Evolutionary conservation across 2,797 vertebrate genomes (phyloP), one percentile per base, ranked within the genome.

Genomic region (Malurus splendens): DNA sequence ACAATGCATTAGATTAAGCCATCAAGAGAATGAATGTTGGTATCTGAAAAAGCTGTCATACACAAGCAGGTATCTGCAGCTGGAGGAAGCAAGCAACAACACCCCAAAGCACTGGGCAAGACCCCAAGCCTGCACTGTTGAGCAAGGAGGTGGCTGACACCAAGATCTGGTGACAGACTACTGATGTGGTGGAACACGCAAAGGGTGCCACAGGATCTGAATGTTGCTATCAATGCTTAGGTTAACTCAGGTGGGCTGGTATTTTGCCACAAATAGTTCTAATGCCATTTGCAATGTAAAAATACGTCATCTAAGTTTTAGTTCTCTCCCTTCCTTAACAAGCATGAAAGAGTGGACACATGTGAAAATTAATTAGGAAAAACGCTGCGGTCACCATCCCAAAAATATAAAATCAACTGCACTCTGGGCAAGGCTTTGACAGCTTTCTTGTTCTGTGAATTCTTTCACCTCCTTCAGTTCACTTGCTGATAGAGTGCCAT

Each of bases 1-100:
- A 76, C 89, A 91, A 92, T 93, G 94, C 95, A 96, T 94, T 73
- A 94, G 48, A 89, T 78, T 52, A 93, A 92, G 90, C 54, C 48
- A 89, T 90, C 90, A 86, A 87, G 88, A 93, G 70, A 97, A 94
- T 89, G 92, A 93, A 93, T 65, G 76, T 39, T 88, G 87, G 55
- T 95, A 90, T 75, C 80, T 64, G 91, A 93, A 95, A 84, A 93
- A 89, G 84, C 81, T 89, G 86, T 64, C 2, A 16, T 20, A 60
- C 64, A 62, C 1, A 1, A 92, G 73, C 80, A 88, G 45, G 11
- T 88, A 95, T 32, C 89, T 92, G 90, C 73, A 91, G 73, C 57
- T 71, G 52, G 45, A 78, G 68, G 39, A n/a, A 86, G 75, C 17
- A 81, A 87, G 85, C 30, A 93, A 84, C 77, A 90, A 62, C 42